Conservation (phyloP, 2,888 invertebrate species). For the Tenthredo notha region DNA sequence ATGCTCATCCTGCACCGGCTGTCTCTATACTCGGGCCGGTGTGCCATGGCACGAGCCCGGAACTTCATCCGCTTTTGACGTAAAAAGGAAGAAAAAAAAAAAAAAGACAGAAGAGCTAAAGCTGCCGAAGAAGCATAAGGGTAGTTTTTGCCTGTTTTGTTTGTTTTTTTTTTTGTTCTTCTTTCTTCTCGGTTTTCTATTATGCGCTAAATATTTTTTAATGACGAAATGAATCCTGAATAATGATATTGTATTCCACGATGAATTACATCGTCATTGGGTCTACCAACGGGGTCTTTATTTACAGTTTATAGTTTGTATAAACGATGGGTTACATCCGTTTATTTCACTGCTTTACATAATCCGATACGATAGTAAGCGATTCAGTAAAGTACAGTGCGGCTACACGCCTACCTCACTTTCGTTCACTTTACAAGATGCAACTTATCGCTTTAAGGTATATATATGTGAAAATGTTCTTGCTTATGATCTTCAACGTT, state of each 20-base stretch:
- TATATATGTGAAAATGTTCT: background rate
- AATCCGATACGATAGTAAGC: slow-evolving; percentile 34
- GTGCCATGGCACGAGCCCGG: background rate
- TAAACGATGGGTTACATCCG: slow-evolving; percentile 9
- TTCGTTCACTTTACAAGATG: background rate
- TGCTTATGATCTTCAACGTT: background rate
- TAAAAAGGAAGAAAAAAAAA: background rate
- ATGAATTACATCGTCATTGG: background rate
- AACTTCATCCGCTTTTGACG: background rate
- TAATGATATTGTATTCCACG: background rate
- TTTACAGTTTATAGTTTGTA: background rate
- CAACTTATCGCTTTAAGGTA: background rate
- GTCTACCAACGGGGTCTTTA: background rate
- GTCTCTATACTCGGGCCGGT: background rate
- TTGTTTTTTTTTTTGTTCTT: background rate
- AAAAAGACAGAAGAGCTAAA: background rate
- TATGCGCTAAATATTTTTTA: background rate
- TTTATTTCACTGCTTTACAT: slow-evolving; percentile 49
- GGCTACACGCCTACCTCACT: slow-evolving; percentile 46
- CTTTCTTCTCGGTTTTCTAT: background rate
- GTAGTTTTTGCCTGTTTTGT: background rate
- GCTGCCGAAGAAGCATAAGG: background rate
- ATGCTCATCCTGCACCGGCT: slow-evolving; percentile 44
- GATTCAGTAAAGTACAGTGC: background rate
- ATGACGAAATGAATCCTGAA: background rate